A percentile compares a stretch with the other conserved stretches of the same genome.
These are phyloP conservation scores for Polypedilum vanderplanki DNA, from an alignment of 1,140 invertebrate species.

Conservation along the genomic window DNA sequence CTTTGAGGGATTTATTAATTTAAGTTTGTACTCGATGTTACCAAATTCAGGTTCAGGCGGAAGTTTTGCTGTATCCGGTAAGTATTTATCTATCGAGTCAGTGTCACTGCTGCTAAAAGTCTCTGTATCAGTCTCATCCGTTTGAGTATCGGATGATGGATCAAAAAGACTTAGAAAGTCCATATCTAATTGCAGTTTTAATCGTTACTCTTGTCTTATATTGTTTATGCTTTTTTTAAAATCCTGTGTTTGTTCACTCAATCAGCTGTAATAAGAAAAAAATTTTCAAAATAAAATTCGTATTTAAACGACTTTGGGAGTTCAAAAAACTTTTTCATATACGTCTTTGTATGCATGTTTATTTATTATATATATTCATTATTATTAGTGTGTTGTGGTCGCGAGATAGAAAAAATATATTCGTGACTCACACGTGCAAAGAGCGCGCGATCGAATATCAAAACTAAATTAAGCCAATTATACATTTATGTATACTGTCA, in stretches of 20 bases:
- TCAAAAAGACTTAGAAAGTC: constrained; percentile 69
- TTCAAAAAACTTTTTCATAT: background rate
- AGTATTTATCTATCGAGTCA: constrained; percentile 39
- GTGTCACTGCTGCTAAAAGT: constrained; percentile 36
- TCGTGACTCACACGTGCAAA: background rate
- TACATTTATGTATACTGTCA: background rate
- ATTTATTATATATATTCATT: background rate
- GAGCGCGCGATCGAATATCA: too few species aligned
- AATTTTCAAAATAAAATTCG: background rate
- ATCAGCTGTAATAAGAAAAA: background rate
- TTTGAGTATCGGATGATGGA: constrained; percentile 48
- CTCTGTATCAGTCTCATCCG: constrained; percentile 40
- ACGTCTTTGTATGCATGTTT: background rate
- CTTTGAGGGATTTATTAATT: constrained; percentile 74
- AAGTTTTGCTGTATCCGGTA: constrained; percentile 44
- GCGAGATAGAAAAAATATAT: background rate
- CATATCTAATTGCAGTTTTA: background rate
- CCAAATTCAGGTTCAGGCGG: constrained; percentile 86
- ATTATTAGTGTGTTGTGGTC: background rate
- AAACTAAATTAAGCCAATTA: background rate
- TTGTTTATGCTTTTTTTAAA: background rate
- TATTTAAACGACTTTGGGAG: background rate
- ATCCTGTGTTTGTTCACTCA: background rate
- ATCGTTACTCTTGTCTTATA: background rate
- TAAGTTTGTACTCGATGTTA: constrained; percentile 90